Evolutionary conservation across 2,888 invertebrate species (phyloP), one percentile per base, ranked within the genome.

Genomic region (Drosophila mayaguana): DNA sequence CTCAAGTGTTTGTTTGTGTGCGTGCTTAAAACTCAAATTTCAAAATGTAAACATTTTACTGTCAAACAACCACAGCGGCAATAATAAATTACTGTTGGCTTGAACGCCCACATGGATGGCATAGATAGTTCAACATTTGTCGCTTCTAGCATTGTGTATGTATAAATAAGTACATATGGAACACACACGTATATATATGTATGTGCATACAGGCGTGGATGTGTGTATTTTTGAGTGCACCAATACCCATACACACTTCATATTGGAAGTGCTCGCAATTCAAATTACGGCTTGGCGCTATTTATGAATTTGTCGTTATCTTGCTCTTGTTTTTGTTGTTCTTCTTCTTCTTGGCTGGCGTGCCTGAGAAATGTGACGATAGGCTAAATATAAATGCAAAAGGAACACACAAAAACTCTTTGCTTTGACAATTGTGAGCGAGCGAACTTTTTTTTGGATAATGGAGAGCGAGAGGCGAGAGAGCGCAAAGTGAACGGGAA

Each of bases 271-370:
- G 61, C 42, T 72, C 63, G 74, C 73, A 81, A 81, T 68, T 78
- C 65, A 69, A 81, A 77, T 88, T 80, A 69, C 80, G 83, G 77
- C 70, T 79, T 79, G 75, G 63, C 77, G 70, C 53, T 63, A 78
- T 79, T 78, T 77, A 70, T 79, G 63, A 63, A 54, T 56, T 53
- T 60, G 59, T 78, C 75, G 59, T 78, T 78, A 78, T 79, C 80
- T 75, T 40, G 22, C 36, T 64, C 72, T 62, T 46, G 14, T n/a
- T 56, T 7, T 38, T 32, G 28, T 32, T 53, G 57, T 48, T 36
- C 2, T 14, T 42, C 48, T 56, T 56, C 38, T 34, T 45, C n/a
- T n/a, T 54, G 42, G 43, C 59, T 60, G 42, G 43, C 56, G 40
- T 71, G 73, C 55, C 55, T 32, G 54, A 54, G 67, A 75, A 65